Base-by-base conservation (phyloP, 2,797 vertebrate genomes). In the Sebastes vulpes region DNA sequence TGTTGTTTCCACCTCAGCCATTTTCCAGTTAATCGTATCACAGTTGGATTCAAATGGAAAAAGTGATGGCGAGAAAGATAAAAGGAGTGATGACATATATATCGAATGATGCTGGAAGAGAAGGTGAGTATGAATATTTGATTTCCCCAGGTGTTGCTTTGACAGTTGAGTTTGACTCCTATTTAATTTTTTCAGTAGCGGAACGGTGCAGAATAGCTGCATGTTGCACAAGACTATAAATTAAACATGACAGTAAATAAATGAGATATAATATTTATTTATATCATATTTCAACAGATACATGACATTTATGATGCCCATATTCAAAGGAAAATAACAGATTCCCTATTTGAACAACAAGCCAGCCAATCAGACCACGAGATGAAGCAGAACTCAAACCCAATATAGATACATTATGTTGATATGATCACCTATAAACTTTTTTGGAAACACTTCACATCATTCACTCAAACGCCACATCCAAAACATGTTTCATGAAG, bases 1-100 rank as follows among this genome's bases (percentile, higher is more conserved):
- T 65, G 89, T 89, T 90, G 67, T 90, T 92, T 88, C 78, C 88
- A 91, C 81, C 61, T 81, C 77, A 69, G 69, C 23, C 16, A n/a
- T 83, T 81, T 67, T 64, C 81, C 71, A 60, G 31, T 42, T 73
- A 72, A 73, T 87, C 18, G 21, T 25, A 72, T 78, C 52, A 65
- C 21, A 11, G 53, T 60, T 82, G 69, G 46, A 81, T 75, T 69
- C 38, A 68, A 77, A 88, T 78, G 73, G 63, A 85, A 73, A 78
- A 68, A 61, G 64, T 28, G 16, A 63, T 70, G 65, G 54, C 29
- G 66, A 65, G 58, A 83, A 65, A 73, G 31, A 79, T 76, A 50
- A 84, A 72, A 81, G 56, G 11, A 63, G 77, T 63, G 72, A 65
- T 82, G 73, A 90, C 32, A 81, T 83, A 76, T 46, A 72, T 63